These are phyloP conservation scores for Myoxocephalus aenaeus DNA, from an alignment of 2,797 vertebrate genomes.

Conservation along the genomic window DNA sequence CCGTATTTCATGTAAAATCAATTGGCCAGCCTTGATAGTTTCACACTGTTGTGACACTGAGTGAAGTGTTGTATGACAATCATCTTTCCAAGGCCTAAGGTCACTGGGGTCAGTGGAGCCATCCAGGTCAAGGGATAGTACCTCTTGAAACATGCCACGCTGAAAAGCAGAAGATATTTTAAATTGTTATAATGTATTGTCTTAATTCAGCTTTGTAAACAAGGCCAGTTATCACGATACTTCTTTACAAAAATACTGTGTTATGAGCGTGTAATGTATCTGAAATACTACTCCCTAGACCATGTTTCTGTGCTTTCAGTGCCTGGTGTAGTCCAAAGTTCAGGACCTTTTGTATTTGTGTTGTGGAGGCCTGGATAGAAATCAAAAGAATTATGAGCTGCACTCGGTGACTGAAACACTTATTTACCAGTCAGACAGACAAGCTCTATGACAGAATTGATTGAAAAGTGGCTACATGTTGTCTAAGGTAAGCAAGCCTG, in stretches of 20 bases:
- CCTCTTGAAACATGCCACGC: conserved; percentile 72
- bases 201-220: conserved; percentile 8
- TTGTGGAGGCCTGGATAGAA: conserved; percentile 57
- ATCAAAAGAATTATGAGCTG: conserved; percentile 55
- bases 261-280: conserved; percentile 69
- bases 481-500: conserved; percentile 81
- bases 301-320: conserved; percentile 73
- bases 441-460: conserved; percentile 70
- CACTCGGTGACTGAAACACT: conserved; percentile 75
- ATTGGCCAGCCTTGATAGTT: conserved; percentile 5
- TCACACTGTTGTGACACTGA: conserved; percentile 20
- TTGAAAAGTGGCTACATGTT: conserved; percentile 66
- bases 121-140: conserved; percentile 75
- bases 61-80: conserved; percentile 41
- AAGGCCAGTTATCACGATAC: conserved; percentile 2
- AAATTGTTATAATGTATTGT: neutral
- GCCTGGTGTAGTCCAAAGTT: conserved; percentile 75
- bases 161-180: conserved; percentile 48
- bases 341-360: conserved; percentile 60
- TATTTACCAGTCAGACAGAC: conserved; percentile 64
- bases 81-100: conserved; percentile 71
- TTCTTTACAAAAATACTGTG: conserved; percentile 34
- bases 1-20: conserved; percentile 19
- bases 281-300: conserved; percentile 78
- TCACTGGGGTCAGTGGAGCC: conserved; percentile 75